These are phyloP conservation scores for Mirza zaza DNA, from an alignment of 2,113 vertebrate species.

Conservation along the genomic window DNA sequence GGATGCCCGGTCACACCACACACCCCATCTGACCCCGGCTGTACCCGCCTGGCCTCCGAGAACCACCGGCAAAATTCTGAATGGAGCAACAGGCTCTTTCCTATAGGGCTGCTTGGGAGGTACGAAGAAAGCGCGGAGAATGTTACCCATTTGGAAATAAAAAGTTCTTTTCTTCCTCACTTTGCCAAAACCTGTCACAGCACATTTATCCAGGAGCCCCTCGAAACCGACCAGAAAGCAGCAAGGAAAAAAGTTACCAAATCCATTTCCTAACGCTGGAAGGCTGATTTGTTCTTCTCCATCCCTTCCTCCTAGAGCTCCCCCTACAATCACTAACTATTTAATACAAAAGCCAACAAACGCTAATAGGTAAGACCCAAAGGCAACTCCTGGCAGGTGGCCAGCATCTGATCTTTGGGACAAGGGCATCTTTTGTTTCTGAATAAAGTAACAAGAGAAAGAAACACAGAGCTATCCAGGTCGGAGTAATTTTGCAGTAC, in stretches of 20 bases:
- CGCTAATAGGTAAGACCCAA: not conserved
- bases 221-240: conserved; percentile 35
- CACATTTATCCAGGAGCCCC: not conserved
- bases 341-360: not conserved
- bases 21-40: not conserved
- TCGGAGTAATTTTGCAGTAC: not conserved
- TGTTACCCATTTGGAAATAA: not conserved
- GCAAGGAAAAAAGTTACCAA: not conserved
- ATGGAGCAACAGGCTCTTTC: not conserved
- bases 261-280: not conserved
- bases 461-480: not conserved
- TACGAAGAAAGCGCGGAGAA: not conserved
- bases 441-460: not conserved
- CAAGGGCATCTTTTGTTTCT: conserved; percentile 4
- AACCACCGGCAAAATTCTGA: not conserved
- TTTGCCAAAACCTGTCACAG: not conserved
- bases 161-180: not conserved
- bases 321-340: not conserved
- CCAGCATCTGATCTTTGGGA: not conserved
- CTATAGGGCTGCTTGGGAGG: not conserved
- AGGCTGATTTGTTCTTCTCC: not conserved
- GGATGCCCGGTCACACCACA: not conserved
- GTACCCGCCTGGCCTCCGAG: not conserved
- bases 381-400: not conserved
- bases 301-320: not conserved